Evolutionary conservation across 2,888 invertebrate genomes (phyloP), one percentile per base, ranked within the genome.

Genomic region (Oasisia sp.): DNA sequence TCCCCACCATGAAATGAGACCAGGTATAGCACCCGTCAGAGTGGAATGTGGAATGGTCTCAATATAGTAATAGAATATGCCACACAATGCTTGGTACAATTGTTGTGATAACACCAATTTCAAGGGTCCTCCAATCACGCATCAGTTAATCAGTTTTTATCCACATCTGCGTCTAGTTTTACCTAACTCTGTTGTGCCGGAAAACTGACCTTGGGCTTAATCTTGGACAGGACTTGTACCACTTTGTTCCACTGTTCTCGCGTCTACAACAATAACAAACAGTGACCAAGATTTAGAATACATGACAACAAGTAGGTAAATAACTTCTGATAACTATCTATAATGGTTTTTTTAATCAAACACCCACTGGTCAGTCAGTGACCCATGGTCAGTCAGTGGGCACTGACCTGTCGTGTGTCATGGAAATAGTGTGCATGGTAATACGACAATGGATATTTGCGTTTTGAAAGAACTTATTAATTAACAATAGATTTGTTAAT

Each of bases 161-260:
- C 74, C 7, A 74, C 74, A 74, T 74, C 74, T 74, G 74, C 74
- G 3, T 2, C 38, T 38, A 38, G 27, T 27, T 0, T 3, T 74
- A 19, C 14, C 14, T 19, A 74, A 19, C 19, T 74, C 74, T 27
- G 74, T 19, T 27, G 74, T n/a, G n/a, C 27, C 0, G 74, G n/a
- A 74, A 27, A 74, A 74, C 74, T 74, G 74, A 74, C 74, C 74
- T 74, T 74, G 74, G 74, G 5, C 74, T 74, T 74, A 74, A 74
- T 74, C 74, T 74, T 74, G 74, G 74, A 74, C 74, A 74, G 74
- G 27, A 74, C 74, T 7, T 74, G 74, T 7, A 74, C 74, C 5
- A 74, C 74, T 74, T 74, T 74, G 74, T 74, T 27, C 74, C 74
- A 74, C 27, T 74, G 74, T 74, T 74, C 74, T 74, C 74, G 74